Conservation (phyloP, 2,113 vertebrate species). For the Stomatorhinus ivindoensis region DNA sequence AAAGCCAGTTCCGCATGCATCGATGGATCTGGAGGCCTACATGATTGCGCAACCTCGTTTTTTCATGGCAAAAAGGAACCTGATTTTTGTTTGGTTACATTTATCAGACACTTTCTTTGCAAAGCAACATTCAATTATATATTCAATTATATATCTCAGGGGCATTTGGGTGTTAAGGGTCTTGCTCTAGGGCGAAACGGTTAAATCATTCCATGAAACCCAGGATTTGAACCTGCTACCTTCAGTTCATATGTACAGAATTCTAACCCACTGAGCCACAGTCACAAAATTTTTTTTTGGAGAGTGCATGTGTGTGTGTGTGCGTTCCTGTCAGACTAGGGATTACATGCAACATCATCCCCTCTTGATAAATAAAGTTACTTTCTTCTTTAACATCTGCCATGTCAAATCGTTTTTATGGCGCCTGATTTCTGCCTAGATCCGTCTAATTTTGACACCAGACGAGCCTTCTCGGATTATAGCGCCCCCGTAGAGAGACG, state of each 20-base stretch:
- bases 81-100: background rate
- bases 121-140: background rate
- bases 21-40: constrained; percentile 43
- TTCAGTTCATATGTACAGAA: background rate
- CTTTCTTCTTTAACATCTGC: constrained; percentile 44
- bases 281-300: background rate
- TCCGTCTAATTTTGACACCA: constrained; percentile 48
- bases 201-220: background rate
- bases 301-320: background rate
- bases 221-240: background rate
- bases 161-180: background rate
- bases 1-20: constrained; percentile 62
- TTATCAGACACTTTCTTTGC: background rate
- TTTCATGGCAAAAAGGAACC: background rate
- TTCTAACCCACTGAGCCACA: background rate
- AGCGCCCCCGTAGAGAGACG: constrained; percentile 43
- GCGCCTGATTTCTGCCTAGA: constrained; percentile 48
- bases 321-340: constrained; percentile 49
- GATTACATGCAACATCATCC: constrained; percentile 60
- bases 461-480: constrained; percentile 55
- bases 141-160: too few relatives aligned
- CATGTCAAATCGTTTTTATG: constrained; percentile 51
- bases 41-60: background rate
- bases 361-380: constrained; percentile 47
- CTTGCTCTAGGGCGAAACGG: background rate